phyloP scores from a whole-genome alignment of 2,797 vertebrate species.

The Premnoplex brunnescens region DNA sequence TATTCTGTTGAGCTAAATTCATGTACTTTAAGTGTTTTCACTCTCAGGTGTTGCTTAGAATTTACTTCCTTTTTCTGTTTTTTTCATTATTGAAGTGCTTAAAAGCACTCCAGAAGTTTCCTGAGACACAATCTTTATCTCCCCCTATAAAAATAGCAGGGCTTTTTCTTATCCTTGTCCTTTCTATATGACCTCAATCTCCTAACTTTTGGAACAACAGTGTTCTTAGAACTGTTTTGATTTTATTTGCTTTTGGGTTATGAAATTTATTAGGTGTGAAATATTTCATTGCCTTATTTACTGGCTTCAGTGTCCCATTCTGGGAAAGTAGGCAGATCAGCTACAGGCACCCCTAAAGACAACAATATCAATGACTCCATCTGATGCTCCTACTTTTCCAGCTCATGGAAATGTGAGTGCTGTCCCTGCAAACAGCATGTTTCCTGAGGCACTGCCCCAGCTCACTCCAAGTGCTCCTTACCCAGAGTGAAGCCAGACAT shows the following conservation, averaged over 20 bases:
- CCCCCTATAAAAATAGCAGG: not conserved
- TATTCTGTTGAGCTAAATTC: not conserved
- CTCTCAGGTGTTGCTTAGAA: not conserved
- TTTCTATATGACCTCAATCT: not conserved
- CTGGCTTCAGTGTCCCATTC: constrained; percentile 6
- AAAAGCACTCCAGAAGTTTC: constrained; percentile 29
- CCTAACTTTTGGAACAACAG: not conserved
- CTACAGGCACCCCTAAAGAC: constrained; percentile 23
- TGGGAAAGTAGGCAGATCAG: constrained; percentile 22
- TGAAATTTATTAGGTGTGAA: constrained; percentile 55
- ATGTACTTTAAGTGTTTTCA: not conserved
- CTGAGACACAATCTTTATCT: not conserved
- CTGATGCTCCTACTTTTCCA: constrained; percentile 43
- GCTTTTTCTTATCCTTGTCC: not conserved
- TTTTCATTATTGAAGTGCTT: constrained; percentile 16
- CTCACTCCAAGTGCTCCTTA: not conserved
- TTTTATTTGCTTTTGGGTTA: constrained; percentile 19
- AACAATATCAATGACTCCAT: constrained; percentile 43
- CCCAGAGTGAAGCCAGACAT: not conserved
- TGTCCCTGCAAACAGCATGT: not conserved
- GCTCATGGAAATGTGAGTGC: constrained; percentile 28
- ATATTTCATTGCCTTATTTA: constrained; percentile 52
- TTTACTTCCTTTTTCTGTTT: not conserved
- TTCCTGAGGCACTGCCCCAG: constrained; percentile 5
- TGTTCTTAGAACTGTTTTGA: not conserved